Percentiles rank a stretch among this genome's conserved stretches.
Conservation (phyloP, 2,113 vertebrate species). For the Melanotaenia duboulayi region DNA sequence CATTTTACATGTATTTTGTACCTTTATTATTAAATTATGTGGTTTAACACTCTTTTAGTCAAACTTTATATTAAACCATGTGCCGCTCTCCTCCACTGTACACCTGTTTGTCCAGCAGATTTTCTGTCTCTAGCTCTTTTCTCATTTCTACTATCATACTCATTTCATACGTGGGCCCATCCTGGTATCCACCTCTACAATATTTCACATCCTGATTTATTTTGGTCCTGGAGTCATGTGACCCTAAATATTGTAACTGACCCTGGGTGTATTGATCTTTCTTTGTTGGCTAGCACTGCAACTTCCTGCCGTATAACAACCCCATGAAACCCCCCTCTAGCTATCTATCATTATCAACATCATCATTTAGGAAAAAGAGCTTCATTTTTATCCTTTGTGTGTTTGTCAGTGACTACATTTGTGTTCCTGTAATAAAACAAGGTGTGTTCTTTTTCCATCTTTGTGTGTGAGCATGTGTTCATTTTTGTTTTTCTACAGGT, state of each 20-base stretch:
- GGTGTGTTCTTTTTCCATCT: not conserved
- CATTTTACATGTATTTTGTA: slow-evolving; percentile 22
- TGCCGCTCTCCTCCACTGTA: not conserved
- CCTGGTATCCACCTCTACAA: slow-evolving; percentile 62
- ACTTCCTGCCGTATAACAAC: slow-evolving; percentile 83
- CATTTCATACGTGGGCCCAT: slow-evolving; percentile 48
- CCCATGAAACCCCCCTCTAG: slow-evolving; percentile 70
- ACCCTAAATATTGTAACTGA: slow-evolving; percentile 87
- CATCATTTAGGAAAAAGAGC: slow-evolving; percentile 54
- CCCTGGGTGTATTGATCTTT: slow-evolving; percentile 84
- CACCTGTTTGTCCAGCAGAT: not conserved
- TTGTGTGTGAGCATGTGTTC: not conserved
- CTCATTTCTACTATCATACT: slow-evolving; percentile 19
- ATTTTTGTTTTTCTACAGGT: slow-evolving; percentile 30
- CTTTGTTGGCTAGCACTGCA: slow-evolving; percentile 76
- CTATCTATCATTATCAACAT: slow-evolving; percentile 79
- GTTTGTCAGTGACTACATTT: slow-evolving; percentile 28
- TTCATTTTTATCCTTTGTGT: slow-evolving; percentile 23
- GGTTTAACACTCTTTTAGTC: not conserved
- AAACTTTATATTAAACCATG: slow-evolving; percentile 1
- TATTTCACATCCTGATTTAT: slow-evolving; percentile 83
- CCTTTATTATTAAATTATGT: slow-evolving; percentile 27
- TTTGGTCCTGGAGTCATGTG: slow-evolving; percentile 83
- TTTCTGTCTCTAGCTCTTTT: slow-evolving; percentile 12
- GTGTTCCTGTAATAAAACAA: slow-evolving; percentile 7